phyloP scores from a whole-genome alignment of 2,113 vertebrate species.

The Ellobius talpinus region DNA sequence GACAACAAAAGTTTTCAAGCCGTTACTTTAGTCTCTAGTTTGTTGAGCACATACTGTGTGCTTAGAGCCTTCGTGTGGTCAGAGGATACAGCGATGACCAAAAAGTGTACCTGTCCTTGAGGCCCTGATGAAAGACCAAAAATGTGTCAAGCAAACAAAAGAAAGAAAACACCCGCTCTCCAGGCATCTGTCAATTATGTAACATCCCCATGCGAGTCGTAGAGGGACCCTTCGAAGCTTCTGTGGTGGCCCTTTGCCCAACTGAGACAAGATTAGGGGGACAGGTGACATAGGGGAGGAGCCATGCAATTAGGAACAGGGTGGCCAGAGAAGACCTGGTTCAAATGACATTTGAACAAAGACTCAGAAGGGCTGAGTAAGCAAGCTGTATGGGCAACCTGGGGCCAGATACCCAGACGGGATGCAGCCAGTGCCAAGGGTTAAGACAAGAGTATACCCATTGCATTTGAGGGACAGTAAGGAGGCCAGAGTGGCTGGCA shows the following conservation, averaged over 20 bases:
- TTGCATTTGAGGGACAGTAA: neutral
- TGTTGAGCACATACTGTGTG: neutral
- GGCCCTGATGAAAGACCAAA: neutral
- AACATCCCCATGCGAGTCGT: neutral
- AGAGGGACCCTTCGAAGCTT: neutral
- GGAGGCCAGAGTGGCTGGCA: neutral
- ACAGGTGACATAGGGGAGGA: neutral
- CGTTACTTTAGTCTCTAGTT: neutral
- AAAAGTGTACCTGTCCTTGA: neutral
- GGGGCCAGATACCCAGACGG: neutral
- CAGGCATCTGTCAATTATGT: neutral
- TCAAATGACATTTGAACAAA: conserved; percentile 4
- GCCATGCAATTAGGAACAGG: neutral
- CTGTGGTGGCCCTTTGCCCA: too few relatives aligned
- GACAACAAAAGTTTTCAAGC: conserved; percentile 20
- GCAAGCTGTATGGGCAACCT: neutral
- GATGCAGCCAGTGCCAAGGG: neutral
- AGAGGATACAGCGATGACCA: neutral
- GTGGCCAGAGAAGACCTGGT: neutral
- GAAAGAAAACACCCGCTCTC: neutral
- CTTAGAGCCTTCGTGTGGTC: neutral
- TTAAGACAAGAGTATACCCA: neutral
- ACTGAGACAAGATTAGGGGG: neutral
- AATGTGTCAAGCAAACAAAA: neutral
- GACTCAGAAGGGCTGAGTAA: neutral